Evolutionary conservation across 2,113 vertebrate species (phyloP).

Genomic region (Atractosteus spatula): DNA sequence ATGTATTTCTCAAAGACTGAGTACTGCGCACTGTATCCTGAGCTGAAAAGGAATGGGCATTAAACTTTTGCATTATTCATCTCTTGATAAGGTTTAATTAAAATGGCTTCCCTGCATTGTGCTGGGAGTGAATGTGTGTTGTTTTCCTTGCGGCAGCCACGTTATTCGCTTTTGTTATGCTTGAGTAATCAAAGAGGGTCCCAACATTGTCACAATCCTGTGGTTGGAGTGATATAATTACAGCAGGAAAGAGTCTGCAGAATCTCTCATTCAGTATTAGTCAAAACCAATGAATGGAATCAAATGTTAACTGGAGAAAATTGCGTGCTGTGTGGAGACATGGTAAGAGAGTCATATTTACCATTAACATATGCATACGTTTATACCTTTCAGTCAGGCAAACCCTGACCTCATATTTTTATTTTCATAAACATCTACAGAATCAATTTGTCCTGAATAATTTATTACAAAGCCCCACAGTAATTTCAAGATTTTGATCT

Average conservation of each 20-base stretch:
- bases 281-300: not conserved
- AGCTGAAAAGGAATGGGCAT: slow-evolving; percentile 72
- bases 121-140: slow-evolving; percentile 73
- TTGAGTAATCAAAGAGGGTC: slow-evolving; percentile 77
- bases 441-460: slow-evolving; percentile 19
- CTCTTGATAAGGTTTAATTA: slow-evolving; percentile 87
- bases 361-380: not conserved
- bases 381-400: slow-evolving; percentile 1
- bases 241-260: slow-evolving; percentile 33
- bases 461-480: slow-evolving; percentile 3
- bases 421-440: not conserved
- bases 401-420: slow-evolving; percentile 5
- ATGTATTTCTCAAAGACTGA: slow-evolving; percentile 73
- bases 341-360: not conserved
- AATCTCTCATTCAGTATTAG: not conserved
- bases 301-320: not conserved
- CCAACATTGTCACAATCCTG: slow-evolving; percentile 71
- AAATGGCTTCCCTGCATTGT: slow-evolving; percentile 78
- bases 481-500: slow-evolving; percentile 6
- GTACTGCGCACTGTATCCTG: slow-evolving; percentile 74
- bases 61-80: slow-evolving; percentile 78
- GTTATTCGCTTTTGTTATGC: slow-evolving; percentile 78
- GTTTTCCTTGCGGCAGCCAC: slow-evolving; percentile 76
- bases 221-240: slow-evolving; percentile 74
- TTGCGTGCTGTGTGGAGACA: not conserved